Conservation (phyloP, 2,113 vertebrate genomes). For the Hyperopisus bebe region DNA sequence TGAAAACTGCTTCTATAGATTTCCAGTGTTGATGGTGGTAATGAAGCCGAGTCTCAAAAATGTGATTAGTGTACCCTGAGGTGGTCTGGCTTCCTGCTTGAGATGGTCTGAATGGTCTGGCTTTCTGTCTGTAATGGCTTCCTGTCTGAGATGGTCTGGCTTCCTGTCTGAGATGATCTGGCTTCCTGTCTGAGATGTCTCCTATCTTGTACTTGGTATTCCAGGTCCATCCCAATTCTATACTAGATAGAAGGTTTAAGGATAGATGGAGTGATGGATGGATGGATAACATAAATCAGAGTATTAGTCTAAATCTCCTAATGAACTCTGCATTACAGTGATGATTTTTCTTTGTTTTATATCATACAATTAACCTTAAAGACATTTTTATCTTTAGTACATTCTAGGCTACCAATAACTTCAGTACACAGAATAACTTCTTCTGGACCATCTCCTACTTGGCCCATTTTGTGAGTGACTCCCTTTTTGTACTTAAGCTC, state of each 20-base stretch:
- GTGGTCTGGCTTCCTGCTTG: neutral
- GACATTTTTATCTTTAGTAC: neutral
- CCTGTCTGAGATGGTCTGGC: neutral
- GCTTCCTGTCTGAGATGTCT: neutral
- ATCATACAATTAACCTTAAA: neutral
- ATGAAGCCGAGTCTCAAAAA: neutral
- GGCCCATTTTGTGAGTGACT: neutral
- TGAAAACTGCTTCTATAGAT: neutral
- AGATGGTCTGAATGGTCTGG: neutral
- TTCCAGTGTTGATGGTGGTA: neutral
- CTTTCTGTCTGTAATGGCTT: neutral
- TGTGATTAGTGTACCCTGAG: neutral
- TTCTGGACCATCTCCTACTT: neutral
- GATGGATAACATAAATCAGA: neutral
- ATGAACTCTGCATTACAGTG: neutral
- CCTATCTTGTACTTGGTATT: neutral
- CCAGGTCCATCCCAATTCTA: neutral
- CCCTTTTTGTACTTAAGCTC: neutral
- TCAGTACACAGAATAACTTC: neutral
- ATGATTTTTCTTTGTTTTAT: neutral
- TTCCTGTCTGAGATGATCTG: neutral
- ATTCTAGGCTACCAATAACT: neutral
- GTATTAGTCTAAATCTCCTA: neutral
- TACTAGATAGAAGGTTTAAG: neutral
- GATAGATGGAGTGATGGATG: neutral